Base-by-base conservation (phyloP, 2,113 vertebrate species). In the Danionella cerebrum region DNA sequence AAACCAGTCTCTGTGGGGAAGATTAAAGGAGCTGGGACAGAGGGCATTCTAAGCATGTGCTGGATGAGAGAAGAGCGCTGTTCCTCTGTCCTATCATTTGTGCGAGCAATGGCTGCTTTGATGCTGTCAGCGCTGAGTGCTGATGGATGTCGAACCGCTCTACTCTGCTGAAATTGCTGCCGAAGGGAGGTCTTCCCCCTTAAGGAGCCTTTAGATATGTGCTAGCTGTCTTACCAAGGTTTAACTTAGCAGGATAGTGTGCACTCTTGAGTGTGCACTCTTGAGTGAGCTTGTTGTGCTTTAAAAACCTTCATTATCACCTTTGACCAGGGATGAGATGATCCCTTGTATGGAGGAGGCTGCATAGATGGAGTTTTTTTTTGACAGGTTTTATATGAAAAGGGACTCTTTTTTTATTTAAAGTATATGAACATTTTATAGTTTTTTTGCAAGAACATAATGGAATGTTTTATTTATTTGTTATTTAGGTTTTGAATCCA, bases 1-100 rank as follows among this genome's bases (percentile, higher is more conserved):
- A 72, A 53, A 67, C 54, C 44, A 29, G 38, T 72, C 39, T 48
- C 57, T 51, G 47, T 14, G 10, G 10, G 25, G 18, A 39, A 72
- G 70, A 72, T 72, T 67, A 72, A 72, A 53, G 70, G 45, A 51
- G 38, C 14, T 38, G 64, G 31, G 7, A 21, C 58, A 48, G 11
- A 1, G 42, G 48, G 39, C n/a, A 24, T 39, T 72, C 66, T 72
- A 36, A 53, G 52, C 22, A 53, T 45, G 50, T 29, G 7, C 31
- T 31, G n/a, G 24, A 58, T 25, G 38, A 66, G 44, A 8, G 9
- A n/a, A 36, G 16, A 29, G 54, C 66, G 39, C 57, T 42, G 45
- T 53, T 33, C 47, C 36, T 21, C 42, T 31, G 14, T 42, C 45
- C 47, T 60, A 39, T 69, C 57, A 52, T 69, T 69, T 69, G 54